Base-by-base conservation (phyloP, 2,797 vertebrate genomes). In the Leptodactylus fallax region DNA sequence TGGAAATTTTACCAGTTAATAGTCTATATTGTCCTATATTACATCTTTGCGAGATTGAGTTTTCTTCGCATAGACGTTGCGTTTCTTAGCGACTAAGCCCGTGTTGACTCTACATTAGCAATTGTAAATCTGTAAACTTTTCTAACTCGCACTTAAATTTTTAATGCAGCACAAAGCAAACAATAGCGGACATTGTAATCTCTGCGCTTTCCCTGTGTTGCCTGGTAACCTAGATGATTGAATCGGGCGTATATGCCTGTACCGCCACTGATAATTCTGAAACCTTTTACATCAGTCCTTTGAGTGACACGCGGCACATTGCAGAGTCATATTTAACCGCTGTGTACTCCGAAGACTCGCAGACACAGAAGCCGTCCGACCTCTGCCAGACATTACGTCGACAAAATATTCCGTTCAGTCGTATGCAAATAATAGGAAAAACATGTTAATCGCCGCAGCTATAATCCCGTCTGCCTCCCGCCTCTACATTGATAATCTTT, bases 401-500 rank as follows among this genome's bases (percentile, higher is more conserved):
- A 76, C 21, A 23, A 82, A 84, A 84, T 60, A 51, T 47, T 25
- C 82, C 67, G 49, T 82, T 67, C 55, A 63, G 51, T 47, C 45
- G 8, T 80, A 85, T 88, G 76, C 65, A 88, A 85, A 88, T 88
- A 79, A 72, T 60, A 67, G 77, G 77, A 36, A 79, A 79, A 85
- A 56, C 87, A 82, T 82, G 84, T 89, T 78, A 89, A 89, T 86
- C 79, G 6, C 79, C 47, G 87, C 84, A 65, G 49, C 84, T 49
- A 71, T 82, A 86, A 86, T 86, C 87, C 84, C n/a, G 61, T 12
- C 83, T 49, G 79, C 83, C 79, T 47, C 79, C 72, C 53, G 71
- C 45, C 76, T 78, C 58, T 83, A 78, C 74, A 86, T 76, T 86
- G 71, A 82, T 89, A 89, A 89, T 89, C 87, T 89, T 74, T 78